Conservation (phyloP, 1,140 invertebrate species). For the Rhagoletis zephyria region DNA sequence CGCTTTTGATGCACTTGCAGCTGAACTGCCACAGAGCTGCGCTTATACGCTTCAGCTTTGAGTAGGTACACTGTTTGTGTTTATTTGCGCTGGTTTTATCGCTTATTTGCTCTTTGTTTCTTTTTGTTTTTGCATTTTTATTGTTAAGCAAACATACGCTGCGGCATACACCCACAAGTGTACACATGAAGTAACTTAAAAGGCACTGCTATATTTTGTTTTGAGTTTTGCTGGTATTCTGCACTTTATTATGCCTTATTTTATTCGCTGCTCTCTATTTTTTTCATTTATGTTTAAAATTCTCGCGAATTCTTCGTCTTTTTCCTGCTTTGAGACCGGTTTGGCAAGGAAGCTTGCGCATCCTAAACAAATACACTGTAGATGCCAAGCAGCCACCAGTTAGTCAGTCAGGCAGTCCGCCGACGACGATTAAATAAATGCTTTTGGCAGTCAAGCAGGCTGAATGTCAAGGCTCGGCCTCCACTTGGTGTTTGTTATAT, state of each 20-base stretch:
- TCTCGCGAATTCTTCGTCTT: neutral
- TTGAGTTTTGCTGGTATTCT: neutral
- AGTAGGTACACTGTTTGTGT: neutral
- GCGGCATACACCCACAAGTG: neutral
- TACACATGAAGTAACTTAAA: neutral
- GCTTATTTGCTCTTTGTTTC: neutral
- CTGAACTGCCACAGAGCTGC: neutral
- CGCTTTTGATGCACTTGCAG: neutral
- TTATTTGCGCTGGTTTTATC: neutral
- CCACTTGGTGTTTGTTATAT: neutral
- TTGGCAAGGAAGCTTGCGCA: slow-evolving; percentile 22
- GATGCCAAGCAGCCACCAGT: neutral
- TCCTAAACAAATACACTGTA: slow-evolving; percentile 16
- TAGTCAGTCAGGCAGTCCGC: neutral
- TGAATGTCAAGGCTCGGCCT: neutral
- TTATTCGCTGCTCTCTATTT: neutral
- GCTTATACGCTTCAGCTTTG: neutral
- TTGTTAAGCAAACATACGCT: neutral
- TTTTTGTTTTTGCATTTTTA: neutral
- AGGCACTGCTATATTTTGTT: neutral
- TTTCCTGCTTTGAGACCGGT: neutral
- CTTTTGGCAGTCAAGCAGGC: neutral
- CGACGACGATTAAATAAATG: slow-evolving; percentile 4
- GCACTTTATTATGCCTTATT: neutral
- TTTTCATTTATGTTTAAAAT: neutral